phyloP scores from a whole-genome alignment of 2,113 vertebrate species.

The Acanthochromis polyacanthus region DNA sequence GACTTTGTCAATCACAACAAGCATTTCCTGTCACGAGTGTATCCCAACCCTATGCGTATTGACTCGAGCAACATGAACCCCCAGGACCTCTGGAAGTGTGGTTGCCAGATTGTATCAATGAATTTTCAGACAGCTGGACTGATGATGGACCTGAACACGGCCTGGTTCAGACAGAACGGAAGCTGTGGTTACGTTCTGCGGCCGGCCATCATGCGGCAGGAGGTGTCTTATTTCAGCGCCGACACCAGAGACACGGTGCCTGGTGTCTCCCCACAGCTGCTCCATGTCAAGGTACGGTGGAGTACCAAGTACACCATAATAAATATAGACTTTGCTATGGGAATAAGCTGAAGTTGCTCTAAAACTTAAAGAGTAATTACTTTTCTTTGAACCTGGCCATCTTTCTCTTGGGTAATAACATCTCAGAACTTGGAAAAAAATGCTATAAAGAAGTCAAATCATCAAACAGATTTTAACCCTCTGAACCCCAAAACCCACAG shows the following conservation, averaged over 20 bases:
- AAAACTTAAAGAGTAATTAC: neutral
- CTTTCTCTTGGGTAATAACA: too few species aligned
- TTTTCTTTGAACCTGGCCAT: neutral
- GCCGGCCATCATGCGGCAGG: slow-evolving; percentile 95
- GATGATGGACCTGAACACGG: slow-evolving; percentile 96
- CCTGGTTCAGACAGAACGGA: slow-evolving; percentile 95
- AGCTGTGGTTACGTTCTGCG: slow-evolving; percentile 94
- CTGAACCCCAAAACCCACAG: too few species aligned
- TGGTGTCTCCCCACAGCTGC: slow-evolving; percentile 94
- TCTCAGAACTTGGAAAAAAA: too few species aligned
- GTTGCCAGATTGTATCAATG: slow-evolving; percentile 95
- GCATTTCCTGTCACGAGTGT: slow-evolving; percentile 91
- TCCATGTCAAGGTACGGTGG: slow-evolving; percentile 85
- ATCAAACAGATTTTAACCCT: too few species aligned
- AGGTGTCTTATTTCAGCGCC: slow-evolving; percentile 94
- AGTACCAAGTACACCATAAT: neutral
- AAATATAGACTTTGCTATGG: neutral
- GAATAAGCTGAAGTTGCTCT: neutral
- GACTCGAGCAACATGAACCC: slow-evolving; percentile 98
- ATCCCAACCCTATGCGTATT: slow-evolving; percentile 92
- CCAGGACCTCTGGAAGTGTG: slow-evolving; percentile 96
- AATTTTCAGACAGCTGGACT: slow-evolving; percentile 95
- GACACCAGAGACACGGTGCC: slow-evolving; percentile 94
- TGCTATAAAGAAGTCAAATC: too few species aligned
- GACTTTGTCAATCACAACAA: slow-evolving; percentile 97